Conservation (phyloP, 1,140 invertebrate species). For the Drosophila kanapiae region DNA sequence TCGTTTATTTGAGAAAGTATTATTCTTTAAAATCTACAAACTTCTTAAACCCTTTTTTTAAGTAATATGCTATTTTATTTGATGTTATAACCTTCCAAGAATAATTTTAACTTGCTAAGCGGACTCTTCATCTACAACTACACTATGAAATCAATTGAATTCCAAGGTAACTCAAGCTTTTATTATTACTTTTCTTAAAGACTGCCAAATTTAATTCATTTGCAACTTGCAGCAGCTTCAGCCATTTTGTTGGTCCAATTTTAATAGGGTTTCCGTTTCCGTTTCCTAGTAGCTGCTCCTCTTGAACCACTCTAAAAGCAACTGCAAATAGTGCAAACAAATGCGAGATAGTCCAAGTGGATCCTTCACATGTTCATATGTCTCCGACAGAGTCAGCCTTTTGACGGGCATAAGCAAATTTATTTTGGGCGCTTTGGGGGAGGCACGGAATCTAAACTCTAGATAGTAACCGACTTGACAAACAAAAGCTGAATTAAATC, state of each 20-base stretch:
- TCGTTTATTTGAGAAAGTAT: no score
- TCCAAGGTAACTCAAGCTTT: not conserved
- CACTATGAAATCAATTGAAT: not conserved
- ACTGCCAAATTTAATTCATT: slow-evolving; percentile 8
- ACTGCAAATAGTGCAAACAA: slow-evolving; percentile 15
- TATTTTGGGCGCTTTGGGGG: slow-evolving; percentile 5
- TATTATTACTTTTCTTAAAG: not conserved
- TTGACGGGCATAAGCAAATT: slow-evolving; percentile 58
- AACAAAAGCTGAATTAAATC: slow-evolving; percentile 76
- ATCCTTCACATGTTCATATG: slow-evolving; percentile 38
- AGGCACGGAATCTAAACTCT: slow-evolving; percentile 13
- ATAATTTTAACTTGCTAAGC: not conserved
- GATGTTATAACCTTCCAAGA: no score
- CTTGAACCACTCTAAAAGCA: not conserved
- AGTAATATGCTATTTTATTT: not conserved
- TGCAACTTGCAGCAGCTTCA: not conserved
- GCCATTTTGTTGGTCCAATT: slow-evolving; percentile 2
- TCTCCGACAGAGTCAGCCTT: slow-evolving; percentile 44
- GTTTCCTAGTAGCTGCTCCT: not conserved
- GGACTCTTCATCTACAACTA: not conserved
- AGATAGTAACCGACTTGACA: slow-evolving; percentile 39
- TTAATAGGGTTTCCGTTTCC: not conserved
- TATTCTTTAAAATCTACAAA: not conserved
- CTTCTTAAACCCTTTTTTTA: not conserved
- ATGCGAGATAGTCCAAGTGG: slow-evolving; percentile 11